Evolutionary conservation across 2,797 vertebrate species (phyloP).

Genomic region (Nannoperca australis): DNA sequence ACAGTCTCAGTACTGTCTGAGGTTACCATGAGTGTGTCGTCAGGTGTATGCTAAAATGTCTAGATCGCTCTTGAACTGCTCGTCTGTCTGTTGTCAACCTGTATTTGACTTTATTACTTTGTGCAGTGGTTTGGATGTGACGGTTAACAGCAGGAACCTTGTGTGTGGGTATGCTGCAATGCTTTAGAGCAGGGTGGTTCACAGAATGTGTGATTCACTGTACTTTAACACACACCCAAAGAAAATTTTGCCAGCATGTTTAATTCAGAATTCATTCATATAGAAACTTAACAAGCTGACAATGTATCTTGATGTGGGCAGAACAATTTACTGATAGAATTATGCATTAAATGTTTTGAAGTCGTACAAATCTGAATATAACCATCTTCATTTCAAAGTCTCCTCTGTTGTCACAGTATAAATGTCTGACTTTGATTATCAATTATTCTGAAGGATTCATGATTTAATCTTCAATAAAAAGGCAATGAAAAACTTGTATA

Average conservation of each 20-base stretch:
- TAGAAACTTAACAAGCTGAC: not conserved
- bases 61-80: constrained; percentile 6
- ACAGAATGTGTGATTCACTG: constrained; percentile 7
- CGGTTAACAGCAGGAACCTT: not conserved
- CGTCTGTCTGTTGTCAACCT: constrained; percentile 24
- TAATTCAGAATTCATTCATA: not conserved
- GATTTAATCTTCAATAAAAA: not conserved
- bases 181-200: not conserved
- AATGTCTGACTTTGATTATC: not conserved
- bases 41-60: constrained; percentile 27
- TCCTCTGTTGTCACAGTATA: not conserved
- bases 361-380: not conserved
- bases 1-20: constrained; percentile 10
- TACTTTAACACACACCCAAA: constrained; percentile 2
- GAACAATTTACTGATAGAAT: not conserved
- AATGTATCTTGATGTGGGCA: not conserved
- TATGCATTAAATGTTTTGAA: not conserved
- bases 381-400: not conserved
- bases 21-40: constrained; percentile 9
- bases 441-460: not conserved
- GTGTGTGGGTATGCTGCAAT: not conserved
- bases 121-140: not conserved
- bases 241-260: not conserved
- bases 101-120: constrained; percentile 3
- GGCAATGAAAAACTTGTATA: not conserved